These are phyloP conservation scores for Champsocephalus esox DNA, from an alignment of 2,797 vertebrate species.

Conservation along the genomic window DNA sequence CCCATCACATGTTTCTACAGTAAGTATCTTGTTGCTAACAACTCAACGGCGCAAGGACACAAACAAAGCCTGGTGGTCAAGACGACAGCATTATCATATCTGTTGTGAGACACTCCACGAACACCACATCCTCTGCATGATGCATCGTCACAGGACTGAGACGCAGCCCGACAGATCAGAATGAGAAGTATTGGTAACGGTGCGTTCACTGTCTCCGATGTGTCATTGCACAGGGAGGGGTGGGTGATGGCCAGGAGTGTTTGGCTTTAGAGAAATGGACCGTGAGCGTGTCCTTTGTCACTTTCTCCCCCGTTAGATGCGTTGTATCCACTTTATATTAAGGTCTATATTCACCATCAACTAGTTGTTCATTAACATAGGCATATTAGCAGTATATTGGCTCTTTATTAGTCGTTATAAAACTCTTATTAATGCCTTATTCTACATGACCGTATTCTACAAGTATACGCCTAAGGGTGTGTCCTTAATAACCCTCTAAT, in stretches of 20 bases:
- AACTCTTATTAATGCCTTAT: no score
- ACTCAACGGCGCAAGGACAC: neutral
- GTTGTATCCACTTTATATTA: no score
- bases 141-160: conserved; percentile 19
- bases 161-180: neutral
- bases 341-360: no score
- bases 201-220: conserved; percentile 15
- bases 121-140: conserved; percentile 62
- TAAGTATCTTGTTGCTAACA: neutral
- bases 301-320: no score
- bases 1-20: neutral
- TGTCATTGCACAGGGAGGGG: neutral
- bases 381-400: no score
- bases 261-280: neutral
- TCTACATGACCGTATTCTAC: no score
- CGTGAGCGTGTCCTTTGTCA: no score
- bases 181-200: conserved; percentile 36
- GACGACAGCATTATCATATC: conserved; percentile 36
- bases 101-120: neutral
- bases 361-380: no score
- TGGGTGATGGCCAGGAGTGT: neutral
- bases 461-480: no score
- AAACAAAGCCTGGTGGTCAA: conserved; percentile 51
- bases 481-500: no score
- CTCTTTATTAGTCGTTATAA: no score